Evolutionary conservation across 2,113 vertebrate genomes (phyloP).

Genomic region (Rhizomys pruinosus): DNA sequence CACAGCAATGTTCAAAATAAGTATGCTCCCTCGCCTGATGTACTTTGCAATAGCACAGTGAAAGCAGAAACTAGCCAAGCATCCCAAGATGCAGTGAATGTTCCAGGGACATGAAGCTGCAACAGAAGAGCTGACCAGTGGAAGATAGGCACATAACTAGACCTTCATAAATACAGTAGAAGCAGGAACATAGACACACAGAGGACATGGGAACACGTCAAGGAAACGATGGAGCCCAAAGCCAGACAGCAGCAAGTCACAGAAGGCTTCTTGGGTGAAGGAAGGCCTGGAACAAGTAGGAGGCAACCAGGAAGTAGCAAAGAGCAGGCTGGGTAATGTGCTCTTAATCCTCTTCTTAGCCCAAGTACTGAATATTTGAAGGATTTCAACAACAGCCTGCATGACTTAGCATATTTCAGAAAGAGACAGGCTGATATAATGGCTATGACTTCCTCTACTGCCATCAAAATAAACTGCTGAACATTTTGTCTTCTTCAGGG

Average conservation of each 20-base stretch:
- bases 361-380: background rate
- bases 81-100: background rate
- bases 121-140: background rate
- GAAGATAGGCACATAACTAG: background rate
- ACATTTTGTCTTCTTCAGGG: constrained; percentile 86
- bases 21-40: background rate
- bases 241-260: background rate
- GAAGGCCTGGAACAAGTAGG: background rate
- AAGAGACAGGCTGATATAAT: background rate
- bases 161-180: background rate
- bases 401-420: background rate
- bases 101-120: background rate
- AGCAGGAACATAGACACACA: background rate
- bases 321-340: background rate
- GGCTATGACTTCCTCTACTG: background rate
- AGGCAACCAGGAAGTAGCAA: background rate
- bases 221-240: background rate
- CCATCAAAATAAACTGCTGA: constrained; percentile 27
- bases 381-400: too few species aligned
- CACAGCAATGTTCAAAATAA: background rate
- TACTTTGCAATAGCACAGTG: background rate
- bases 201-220: background rate
- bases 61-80: background rate
- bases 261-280: background rate
- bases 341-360: background rate